These are phyloP conservation scores for Neomonachus schauinslandi DNA, from an alignment of 2,113 vertebrate species.

Conservation along the genomic window DNA sequence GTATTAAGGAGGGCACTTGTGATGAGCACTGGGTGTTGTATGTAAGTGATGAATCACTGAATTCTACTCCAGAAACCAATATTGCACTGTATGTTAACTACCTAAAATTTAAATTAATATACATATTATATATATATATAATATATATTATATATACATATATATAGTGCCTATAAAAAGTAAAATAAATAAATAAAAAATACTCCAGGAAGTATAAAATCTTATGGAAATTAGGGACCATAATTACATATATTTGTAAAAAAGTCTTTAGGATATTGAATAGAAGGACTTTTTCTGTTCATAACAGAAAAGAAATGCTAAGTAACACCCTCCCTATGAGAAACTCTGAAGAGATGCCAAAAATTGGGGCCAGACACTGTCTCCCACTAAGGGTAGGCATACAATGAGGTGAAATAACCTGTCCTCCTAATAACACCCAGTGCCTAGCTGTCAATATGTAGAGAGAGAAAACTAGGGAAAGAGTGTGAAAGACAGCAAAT, in stretches of 20 bases:
- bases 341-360: not conserved
- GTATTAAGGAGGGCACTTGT: not conserved
- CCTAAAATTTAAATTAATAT: not conserved
- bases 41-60: not conserved
- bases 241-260: not conserved
- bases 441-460: not conserved
- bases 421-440: not conserved
- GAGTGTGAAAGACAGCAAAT: not conserved
- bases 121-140: too few relatives aligned
- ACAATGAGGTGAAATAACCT: not conserved
- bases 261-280: not conserved
- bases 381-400: not conserved
- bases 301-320: not conserved
- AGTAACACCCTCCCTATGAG: not conserved
- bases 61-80: not conserved
- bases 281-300: not conserved
- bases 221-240: not conserved
- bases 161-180: not conserved
- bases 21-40: not conserved
- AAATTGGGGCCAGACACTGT: not conserved
- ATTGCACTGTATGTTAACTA: not conserved
- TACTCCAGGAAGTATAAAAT: not conserved
- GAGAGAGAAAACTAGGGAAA: not conserved
- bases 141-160: too few relatives aligned
- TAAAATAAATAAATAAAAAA: not conserved